Conservation (phyloP, 1,140 invertebrate species). For the Monomorium pharaonis region DNA sequence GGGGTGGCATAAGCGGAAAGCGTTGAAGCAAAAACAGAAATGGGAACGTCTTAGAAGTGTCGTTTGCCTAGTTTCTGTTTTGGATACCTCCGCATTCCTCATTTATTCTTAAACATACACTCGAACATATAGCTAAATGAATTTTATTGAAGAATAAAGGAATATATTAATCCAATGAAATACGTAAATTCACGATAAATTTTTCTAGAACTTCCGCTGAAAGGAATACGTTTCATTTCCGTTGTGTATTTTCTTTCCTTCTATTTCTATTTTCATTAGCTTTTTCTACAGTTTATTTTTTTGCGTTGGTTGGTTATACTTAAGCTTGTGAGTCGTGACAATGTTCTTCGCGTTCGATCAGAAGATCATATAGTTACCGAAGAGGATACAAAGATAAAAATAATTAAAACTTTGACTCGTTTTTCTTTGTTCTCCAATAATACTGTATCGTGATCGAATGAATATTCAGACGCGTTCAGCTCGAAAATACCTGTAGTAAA, state of each 20-base stretch:
- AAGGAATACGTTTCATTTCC: neutral
- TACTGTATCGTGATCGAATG: neutral
- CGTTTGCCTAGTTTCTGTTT: neutral
- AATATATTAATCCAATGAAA: neutral
- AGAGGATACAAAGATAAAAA: neutral
- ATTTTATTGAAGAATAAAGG: neutral
- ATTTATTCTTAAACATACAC: neutral
- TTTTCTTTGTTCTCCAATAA: neutral
- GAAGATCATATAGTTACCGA: neutral
- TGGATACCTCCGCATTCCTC: neutral
- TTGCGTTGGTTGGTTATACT: neutral
- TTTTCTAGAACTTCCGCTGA: neutral
- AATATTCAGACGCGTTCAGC: neutral
- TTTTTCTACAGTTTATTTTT: neutral
- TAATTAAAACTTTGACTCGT: too few relatives aligned
- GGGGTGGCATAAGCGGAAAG: neutral
- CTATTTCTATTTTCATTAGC: neutral
- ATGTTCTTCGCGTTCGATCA: neutral
- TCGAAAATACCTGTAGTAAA: neutral
- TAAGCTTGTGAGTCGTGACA: neutral
- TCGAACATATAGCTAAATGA: neutral
- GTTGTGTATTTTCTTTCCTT: neutral
- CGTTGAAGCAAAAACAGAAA: neutral
- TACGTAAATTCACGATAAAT: neutral
- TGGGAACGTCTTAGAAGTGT: neutral